Base-by-base conservation (phyloP, 2,113 vertebrate species). In the Notothenia rossii region DNA sequence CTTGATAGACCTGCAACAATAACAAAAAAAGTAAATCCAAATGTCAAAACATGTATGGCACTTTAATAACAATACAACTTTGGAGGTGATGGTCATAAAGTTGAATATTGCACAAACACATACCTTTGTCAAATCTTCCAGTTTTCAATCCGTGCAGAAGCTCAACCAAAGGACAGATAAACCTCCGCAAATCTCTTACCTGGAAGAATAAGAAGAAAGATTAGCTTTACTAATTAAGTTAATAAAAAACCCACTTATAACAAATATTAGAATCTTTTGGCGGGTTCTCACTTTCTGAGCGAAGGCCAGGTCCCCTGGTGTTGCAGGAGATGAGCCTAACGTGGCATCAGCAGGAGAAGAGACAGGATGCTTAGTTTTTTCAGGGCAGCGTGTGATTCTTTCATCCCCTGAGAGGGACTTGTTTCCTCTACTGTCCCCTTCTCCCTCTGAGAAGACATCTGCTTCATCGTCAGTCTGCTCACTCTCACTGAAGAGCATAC, bases 61-160 rank as follows among this genome's bases (percentile, higher is more conserved):
- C 14, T 60, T 53, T 14, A 15, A 83, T 7, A 18, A 46, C 10
- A 46, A 9, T 9, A 49, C 18, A 61, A 60, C 36, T 2, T 29
- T 33, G 20, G 1, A 69, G 1, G 61, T 53, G 1, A 59, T 7
- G 2, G 15, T 40, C 36, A 63, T 13, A 10, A 5, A 61, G 29
- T 61, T 71, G 13, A 17, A 59, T 51, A 25, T 20, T 58, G 14
- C 29, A 73, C 25, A 65, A 64, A 11, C 20, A 65, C 79, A 33
- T 79, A 97, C 97, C 97, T 96, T 92, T 95, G 22, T 96, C 94
- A 61, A 96, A 98, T 17, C 96, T 91, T 5, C 97, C 97, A 9
- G 82, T 95, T 84, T 96, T 96, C 22, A 98, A 83, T 51, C 97
- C 94, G 7, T 95, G 93, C 6, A 98, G 94, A 66, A 98, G 94